Evolutionary conservation across 2,888 invertebrate genomes (phyloP).

Genomic region (Dasypogon diadema): DNA sequence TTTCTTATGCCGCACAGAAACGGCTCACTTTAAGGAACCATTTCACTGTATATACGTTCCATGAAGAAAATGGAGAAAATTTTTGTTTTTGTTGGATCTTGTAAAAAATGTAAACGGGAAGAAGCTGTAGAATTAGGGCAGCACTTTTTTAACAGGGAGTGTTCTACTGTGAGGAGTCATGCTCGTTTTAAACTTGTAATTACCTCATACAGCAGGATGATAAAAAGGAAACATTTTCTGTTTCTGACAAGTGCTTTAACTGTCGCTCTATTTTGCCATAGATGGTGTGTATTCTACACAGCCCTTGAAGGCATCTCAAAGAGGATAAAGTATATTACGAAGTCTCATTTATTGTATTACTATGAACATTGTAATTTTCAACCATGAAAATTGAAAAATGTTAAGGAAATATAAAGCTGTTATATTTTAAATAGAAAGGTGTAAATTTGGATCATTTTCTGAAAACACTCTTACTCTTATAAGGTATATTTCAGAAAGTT

Average conservation of each 20-base stretch:
- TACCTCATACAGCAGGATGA: background rate
- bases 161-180: background rate
- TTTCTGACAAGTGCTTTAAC: background rate
- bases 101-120: background rate
- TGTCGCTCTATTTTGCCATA: too few relatives aligned
- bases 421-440: too few relatives aligned
- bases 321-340: too few relatives aligned
- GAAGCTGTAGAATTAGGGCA: background rate
- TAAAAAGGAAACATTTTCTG: background rate
- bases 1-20: background rate
- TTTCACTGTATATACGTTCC: background rate
- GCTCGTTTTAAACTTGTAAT: conserved; percentile 25
- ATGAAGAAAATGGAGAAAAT: background rate
- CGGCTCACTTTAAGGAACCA: background rate
- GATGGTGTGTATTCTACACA: too few relatives aligned
- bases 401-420: too few relatives aligned
- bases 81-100: background rate
- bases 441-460: too few relatives aligned
- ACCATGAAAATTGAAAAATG: too few relatives aligned
- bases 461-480: too few relatives aligned
- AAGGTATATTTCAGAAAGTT: too few relatives aligned
- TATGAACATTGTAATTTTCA: too few relatives aligned
- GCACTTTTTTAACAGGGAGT: background rate
- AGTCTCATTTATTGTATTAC: too few relatives aligned
- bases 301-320: too few relatives aligned